phyloP scores from a whole-genome alignment of 2,113 vertebrate genomes.

The Syngnathus typhle region DNA sequence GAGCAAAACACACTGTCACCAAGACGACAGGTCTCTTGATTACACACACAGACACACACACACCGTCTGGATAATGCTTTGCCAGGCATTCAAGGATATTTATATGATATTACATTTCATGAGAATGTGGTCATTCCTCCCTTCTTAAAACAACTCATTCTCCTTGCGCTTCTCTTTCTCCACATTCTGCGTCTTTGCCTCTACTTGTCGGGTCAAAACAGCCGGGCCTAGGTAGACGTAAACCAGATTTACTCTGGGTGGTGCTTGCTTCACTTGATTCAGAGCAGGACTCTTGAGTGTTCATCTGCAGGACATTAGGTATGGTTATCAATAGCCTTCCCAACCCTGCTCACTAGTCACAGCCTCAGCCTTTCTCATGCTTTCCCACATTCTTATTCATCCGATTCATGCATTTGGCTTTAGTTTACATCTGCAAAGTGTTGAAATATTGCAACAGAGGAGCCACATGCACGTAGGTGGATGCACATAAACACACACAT shows the following conservation, averaged over 20 bases:
- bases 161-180: conserved; percentile 15
- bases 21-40: conserved; percentile 34
- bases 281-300: conserved; percentile 15
- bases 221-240: conserved; percentile 12
- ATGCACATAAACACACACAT: conserved; percentile 26
- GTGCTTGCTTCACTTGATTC: conserved; percentile 29
- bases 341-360: conserved; percentile 20
- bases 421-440: conserved; percentile 46
- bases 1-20: conserved; percentile 44
- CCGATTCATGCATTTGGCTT: conserved; percentile 48
- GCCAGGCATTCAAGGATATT: conserved; percentile 57
- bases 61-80: conserved; percentile 38
- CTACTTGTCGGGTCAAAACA: conserved; percentile 23
- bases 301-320: conserved; percentile 54
- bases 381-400: conserved; percentile 35
- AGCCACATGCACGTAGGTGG: conserved; percentile 30
- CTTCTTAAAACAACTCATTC: conserved; percentile 32
- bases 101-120: conserved; percentile 60
- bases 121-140: conserved; percentile 56
- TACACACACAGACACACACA: conserved; percentile 15
- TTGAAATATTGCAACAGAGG: conserved; percentile 47
- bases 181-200: conserved; percentile 16
- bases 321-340: conserved; percentile 41
- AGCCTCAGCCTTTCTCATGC: background rate
- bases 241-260: conserved; percentile 27